Evolutionary conservation across 2,888 invertebrate genomes (phyloP), one percentile per base, ranked within the genome.

Genomic region (Mongoloraphidia duomilia): DNA sequence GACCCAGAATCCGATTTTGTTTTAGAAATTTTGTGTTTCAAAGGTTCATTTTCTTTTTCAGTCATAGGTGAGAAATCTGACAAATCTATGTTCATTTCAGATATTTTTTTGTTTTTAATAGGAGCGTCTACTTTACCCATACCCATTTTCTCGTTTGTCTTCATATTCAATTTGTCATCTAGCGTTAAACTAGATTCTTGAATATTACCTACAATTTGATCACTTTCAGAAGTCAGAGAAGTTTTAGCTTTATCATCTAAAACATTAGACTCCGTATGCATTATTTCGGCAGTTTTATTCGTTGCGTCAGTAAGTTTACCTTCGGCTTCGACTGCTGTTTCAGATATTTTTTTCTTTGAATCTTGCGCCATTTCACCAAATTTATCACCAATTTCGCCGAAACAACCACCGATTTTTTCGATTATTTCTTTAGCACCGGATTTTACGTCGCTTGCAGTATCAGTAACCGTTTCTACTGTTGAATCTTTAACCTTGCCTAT

Each of bases 61-160:
- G 26, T 26, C 26, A 26, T 26, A 26, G 47, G 41, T 40, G 57
- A 54, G 44, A 60, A 55, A 53, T 59, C 56, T 2, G 60, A 59
- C 26, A 61, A 51, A 43, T 61, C 61, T 17, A 61, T 58, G 49
- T 61, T 61, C 8, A 56, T 56, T 54, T 59, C 60, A 11, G 60
- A 60, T 44, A 61, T 60, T 47, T 53, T 55, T 3, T 53, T 47
- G 17, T 33, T 26, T 26, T 26, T 26, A 6, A 6, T 26, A 26
- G 26, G 26, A 3, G 26, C 26, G 26, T 6, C 26, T 26, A 26
- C 26, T 26, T 26, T 26, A 26, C 5, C 26, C 26, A 26, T 26
- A 26, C 26, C 37, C 33, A 47, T 40, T 9, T 34, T 40, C 2
- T 12, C 26, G n/a, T 34, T 34, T 34, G 44, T 34, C 26, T 26